Percentiles rank a stretch among this genome's conserved stretches.
phyloP scores from a whole-genome alignment of 1,140 invertebrate species.

The Drosophila tani region DNA sequence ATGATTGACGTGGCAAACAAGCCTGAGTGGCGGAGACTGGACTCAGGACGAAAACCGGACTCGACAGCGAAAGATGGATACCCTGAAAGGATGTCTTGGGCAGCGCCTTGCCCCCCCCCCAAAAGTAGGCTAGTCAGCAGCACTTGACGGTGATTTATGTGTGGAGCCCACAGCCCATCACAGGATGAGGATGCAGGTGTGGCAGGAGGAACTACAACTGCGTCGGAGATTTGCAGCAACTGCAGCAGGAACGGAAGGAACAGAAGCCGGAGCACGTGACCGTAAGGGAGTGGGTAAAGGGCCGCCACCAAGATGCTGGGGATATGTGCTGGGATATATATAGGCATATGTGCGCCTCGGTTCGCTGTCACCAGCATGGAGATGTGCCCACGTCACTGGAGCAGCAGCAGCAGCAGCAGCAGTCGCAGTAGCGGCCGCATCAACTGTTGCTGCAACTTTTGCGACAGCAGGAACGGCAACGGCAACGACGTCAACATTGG shows the following conservation, averaged over 20 bases:
- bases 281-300: neutral
- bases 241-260: neutral
- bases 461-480: conserved; percentile 18
- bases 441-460: conserved; percentile 15
- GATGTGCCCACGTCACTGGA: conserved; percentile 37
- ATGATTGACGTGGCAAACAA: conserved; percentile 37
- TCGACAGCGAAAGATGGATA: conserved; percentile 25
- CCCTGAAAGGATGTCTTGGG: conserved; percentile 13
- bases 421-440: neutral
- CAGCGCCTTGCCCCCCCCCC: neutral
- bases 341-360: conserved; percentile 50
- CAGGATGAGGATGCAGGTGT: neutral
- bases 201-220: neutral
- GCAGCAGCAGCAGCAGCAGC: conserved; percentile 11
- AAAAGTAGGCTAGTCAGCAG: conserved; percentile 13
- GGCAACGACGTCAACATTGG: conserved; percentile 59
- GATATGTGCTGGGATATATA: conserved; percentile 5
- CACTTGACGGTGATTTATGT: conserved; percentile 15
- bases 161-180: no score
- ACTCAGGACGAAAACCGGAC: neutral
- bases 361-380: conserved; percentile 65
- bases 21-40: neutral
- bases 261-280: conserved; percentile 7
- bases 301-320: conserved; percentile 12
- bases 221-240: neutral